These are phyloP conservation scores for Heliocidaris erythrogramma DNA, from an alignment of 35 echinoderm and acorn worm genomes.

Conservation along the genomic window DNA sequence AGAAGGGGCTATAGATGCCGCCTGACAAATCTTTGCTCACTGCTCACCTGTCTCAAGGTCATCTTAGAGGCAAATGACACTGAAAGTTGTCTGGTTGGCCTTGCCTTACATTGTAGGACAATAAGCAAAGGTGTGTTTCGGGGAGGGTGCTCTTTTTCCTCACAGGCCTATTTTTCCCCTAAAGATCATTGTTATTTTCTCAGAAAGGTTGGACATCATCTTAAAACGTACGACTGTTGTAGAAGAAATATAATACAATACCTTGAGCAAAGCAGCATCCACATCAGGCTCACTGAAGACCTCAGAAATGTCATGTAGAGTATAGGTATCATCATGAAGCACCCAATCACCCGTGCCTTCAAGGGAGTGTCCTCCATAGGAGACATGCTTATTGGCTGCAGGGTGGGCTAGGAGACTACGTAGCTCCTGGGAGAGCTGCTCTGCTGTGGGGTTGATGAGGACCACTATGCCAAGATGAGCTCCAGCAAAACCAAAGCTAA, in stretches of 20 bases:
- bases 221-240: too few species aligned
- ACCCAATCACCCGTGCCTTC: constrained; percentile 86
- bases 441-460: constrained; percentile 74
- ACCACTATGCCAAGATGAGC: constrained; percentile 80
- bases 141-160: too few species aligned
- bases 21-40: too few species aligned
- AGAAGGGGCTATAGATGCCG: too few species aligned
- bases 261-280: constrained; percentile 63
- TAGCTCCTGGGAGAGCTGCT: constrained; percentile 66
- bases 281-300: constrained; percentile 79
- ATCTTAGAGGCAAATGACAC: too few species aligned
- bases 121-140: too few species aligned
- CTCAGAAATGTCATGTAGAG: constrained; percentile 76
- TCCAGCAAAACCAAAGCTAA: constrained; percentile 62
- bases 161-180: too few species aligned
- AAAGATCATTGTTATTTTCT: too few species aligned
- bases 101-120: too few species aligned
- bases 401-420: constrained; percentile 74
- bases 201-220: too few species aligned
- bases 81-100: too few species aligned
- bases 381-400: constrained; percentile 80
- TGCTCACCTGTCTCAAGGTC: too few species aligned
- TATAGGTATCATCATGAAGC: constrained; percentile 87
- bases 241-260: not conserved
- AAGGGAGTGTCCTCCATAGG: constrained; percentile 79